Evolutionary conservation across 2,797 vertebrate species (phyloP).

Genomic region (Helicolenus hilgendorfi): DNA sequence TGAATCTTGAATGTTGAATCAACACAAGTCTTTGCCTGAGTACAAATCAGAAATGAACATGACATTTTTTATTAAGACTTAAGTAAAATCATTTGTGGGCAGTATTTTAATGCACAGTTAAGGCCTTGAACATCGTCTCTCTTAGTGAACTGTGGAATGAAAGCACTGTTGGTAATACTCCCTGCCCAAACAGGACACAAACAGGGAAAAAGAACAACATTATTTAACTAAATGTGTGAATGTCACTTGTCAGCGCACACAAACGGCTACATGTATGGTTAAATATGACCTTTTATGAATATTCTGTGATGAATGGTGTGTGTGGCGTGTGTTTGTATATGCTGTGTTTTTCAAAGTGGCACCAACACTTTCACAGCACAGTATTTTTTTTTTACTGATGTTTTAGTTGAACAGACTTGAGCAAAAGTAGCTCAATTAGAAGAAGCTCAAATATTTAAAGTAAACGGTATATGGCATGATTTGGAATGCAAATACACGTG

Average conservation of each 20-base stretch:
- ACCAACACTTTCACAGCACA: background rate
- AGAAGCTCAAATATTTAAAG: conserved; percentile 1
- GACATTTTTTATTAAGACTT: background rate
- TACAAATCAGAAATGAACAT: background rate
- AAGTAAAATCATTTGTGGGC: background rate
- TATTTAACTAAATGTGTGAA: background rate
- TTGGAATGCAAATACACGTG: background rate
- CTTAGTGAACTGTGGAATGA: background rate
- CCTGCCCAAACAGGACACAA: background rate
- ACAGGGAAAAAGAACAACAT: background rate
- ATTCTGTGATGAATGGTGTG: background rate
- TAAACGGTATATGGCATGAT: background rate
- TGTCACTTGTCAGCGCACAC: background rate
- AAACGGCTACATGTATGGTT: background rate
- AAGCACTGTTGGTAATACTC: background rate
- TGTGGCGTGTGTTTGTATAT: background rate
- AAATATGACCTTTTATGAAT: background rate
- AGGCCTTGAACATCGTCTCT: background rate
- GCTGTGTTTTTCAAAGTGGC: background rate
- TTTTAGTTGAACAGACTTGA: background rate
- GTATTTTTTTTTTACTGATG: background rate
- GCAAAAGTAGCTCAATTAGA: background rate
- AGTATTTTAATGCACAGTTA: background rate
- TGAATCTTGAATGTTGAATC: no score
- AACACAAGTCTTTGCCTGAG: background rate